Conservation (phyloP, 2,888 invertebrate species). For the Conus canariensis region DNA sequence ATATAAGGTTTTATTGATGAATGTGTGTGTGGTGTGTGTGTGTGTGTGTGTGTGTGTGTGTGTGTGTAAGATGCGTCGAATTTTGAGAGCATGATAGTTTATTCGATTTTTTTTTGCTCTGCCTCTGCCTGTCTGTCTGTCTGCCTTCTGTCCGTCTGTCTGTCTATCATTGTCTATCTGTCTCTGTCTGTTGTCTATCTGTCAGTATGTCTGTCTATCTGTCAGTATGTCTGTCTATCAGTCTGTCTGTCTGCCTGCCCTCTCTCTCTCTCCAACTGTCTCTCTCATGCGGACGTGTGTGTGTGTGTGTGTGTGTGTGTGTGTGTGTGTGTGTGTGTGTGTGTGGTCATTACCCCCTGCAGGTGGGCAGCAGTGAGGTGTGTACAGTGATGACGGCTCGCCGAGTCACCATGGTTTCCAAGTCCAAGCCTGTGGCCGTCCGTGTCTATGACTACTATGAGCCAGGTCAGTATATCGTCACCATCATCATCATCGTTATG, state of each 20-base stretch:
- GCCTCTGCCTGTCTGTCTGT: no score
- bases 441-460: constrained; percentile 71
- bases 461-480: constrained; percentile 57
- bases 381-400: background rate
- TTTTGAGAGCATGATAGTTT: no score
- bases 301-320: background rate
- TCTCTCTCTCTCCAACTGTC: no score
- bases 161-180: no score
- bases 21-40: background rate
- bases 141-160: no score
- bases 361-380: background rate
- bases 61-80: no score
- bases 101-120: no score
- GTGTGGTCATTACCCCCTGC: background rate
- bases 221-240: no score
- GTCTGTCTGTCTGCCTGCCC: no score
- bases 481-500: background rate
- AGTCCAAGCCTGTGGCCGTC: constrained; percentile 68
- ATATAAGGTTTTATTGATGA: no score
- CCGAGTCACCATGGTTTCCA: constrained; percentile 60
- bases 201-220: no score
- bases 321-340: constrained; percentile 1
- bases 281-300: background rate
- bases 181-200: no score
- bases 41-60: background rate